phyloP scores from a whole-genome alignment of 2,797 vertebrate species.

The Diplodus puntazzo region DNA sequence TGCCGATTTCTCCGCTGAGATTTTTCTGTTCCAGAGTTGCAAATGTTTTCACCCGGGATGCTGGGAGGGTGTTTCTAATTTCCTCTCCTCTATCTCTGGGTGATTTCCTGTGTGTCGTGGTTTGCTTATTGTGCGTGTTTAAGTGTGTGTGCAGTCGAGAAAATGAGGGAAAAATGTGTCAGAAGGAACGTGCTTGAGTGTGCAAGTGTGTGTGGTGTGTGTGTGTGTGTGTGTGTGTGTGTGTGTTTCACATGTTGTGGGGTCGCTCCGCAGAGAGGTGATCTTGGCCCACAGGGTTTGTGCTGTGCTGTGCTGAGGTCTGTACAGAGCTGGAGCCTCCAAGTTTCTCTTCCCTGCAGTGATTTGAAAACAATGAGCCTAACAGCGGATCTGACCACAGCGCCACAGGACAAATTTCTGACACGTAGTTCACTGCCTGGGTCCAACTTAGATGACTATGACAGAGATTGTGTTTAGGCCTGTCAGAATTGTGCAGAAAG shows the following conservation, averaged over 20 bases:
- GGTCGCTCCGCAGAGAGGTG: constrained; percentile 62
- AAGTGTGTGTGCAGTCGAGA: constrained; percentile 20
- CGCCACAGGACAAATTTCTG: constrained; percentile 61
- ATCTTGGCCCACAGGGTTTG: constrained; percentile 62
- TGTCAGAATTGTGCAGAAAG: constrained; percentile 28
- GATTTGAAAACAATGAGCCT: constrained; percentile 72
- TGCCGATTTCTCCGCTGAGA: constrained; percentile 75
- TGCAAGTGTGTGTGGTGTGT: constrained; percentile 16
- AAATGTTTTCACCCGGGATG: constrained; percentile 84
- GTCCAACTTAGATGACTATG: constrained; percentile 40
- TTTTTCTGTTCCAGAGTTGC: constrained; percentile 75
- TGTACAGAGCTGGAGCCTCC: constrained; percentile 49
- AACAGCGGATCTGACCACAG: constrained; percentile 63
- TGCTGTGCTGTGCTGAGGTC: constrained; percentile 51
- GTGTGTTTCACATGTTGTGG: constrained; percentile 53
- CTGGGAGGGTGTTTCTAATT: constrained; percentile 85
- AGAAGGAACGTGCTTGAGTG: constrained; percentile 1
- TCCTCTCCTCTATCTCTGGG: constrained; percentile 79
- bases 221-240: constrained; percentile 10
- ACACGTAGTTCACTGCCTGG: constrained; percentile 42
- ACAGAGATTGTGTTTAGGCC: constrained; percentile 25
- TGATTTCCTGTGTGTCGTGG: constrained; percentile 80
- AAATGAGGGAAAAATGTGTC: constrained; percentile 52
- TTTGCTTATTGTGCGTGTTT: constrained; percentile 59
- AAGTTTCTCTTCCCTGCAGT: constrained; percentile 66